Base-by-base conservation (phyloP, 2,888 invertebrate species). In the Synanthedon tipuliformis region DNA sequence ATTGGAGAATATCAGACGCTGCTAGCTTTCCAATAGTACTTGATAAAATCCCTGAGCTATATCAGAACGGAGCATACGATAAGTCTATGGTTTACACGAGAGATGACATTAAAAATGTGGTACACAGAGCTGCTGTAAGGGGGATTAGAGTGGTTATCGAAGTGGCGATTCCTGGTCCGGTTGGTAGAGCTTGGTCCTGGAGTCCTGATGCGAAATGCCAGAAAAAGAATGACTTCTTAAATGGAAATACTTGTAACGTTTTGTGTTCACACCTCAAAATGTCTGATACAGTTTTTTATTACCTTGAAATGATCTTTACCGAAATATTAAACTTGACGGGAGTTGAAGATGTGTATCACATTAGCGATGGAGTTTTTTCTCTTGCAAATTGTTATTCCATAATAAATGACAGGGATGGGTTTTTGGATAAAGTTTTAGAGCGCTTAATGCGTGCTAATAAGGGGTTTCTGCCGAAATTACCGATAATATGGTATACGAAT, bases 1-100 rank as follows among this genome's bases (percentile, higher is more conserved):
- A 97, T 73, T 97, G 97, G 97, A 93, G 95, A 62, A 89, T 95
- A 51, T 92, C 93, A 0, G 97, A 97, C 71, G 94, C 94, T 0
- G 95, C 96, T 66, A 95, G 96, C 63, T 97, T 97, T 75, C 96
- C 97, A 0, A 92, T 94, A 66, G 89, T 93, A 52, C 89, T 94
- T 0, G 89, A 90, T 10, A 84, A 89, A 51, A 88, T 92, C 52
- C 94, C 94, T 0, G 89, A 93, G 66, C 82, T 95, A 64, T 91
- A 93, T 1, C 89, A 91, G 58, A 92, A 92, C 69, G 97, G 98
- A 15, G 94, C 95, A 0, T 95, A 94, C 69, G 92, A 93, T 41
- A 92, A 92, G 62, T 90, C 92, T 11, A 89, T 91, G 69, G 89
- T 92, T 10, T 94, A 95, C 64, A 90, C 91, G 0, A 89, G 89